Evolutionary conservation across 1,140 invertebrate species (phyloP), one percentile per base, ranked within the genome.

Genomic region (Platorchestia sp.): DNA sequence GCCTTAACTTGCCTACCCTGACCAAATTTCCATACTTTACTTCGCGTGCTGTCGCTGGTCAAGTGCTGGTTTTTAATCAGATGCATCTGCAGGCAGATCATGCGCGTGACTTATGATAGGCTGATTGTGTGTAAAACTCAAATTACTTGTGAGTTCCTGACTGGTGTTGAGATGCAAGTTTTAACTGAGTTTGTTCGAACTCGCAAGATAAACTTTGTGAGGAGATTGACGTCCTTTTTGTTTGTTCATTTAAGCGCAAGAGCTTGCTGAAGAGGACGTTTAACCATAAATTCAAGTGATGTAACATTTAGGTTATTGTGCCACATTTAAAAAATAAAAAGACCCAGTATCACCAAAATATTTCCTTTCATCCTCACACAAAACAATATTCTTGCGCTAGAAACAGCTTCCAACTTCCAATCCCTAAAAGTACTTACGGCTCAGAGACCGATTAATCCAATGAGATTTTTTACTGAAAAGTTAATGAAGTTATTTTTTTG

Each of bases 1-100:
- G 45, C 22, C 91, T 10, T 40, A 93, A 45, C 91, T 89, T 93
- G 91, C 19, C 43, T 27, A 47, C 91, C 91, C 91, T 93, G 91
- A 93, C 91, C 91, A 93, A 89, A 89, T 89, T 6, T 42, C 87
- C 87, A 42, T 75, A 75, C 59, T 19, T 1, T 75, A 75, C 59
- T 75, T 75, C 27, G 36, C 10, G 10, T 75, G 59, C 59, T 10
- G 59, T 27, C 27, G 10, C 59, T 75, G 59, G 27, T 14, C 27
- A 75, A 10, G 14, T 19, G 10, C 59, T 75, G 59, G 10, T 75
- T 75, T 36, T 75, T 75, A 36, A 75, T 19, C 36, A 22, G 14
- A 75, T 10, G 7, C 59, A 75, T 75, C 59, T 75, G 59, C 3
- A 75, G 59, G 59, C 59, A 75, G 7, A 75, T 36, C 59, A 36